phyloP scores from a whole-genome alignment of 2,797 vertebrate species.

The Lutjanus argentimaculatus region DNA sequence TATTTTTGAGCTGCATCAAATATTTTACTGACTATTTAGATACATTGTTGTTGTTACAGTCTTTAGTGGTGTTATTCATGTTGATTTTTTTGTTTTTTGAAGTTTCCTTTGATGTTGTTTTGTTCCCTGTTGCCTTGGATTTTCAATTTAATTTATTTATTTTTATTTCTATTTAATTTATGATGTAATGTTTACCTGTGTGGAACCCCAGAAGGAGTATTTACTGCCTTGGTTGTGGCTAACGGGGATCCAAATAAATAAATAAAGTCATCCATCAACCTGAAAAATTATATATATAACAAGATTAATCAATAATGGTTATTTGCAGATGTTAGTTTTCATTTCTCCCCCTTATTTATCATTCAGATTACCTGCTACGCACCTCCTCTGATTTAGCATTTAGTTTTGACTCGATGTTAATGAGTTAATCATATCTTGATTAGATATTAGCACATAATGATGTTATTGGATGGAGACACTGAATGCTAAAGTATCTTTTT shows the following conservation, averaged over 20 bases:
- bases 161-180: no score
- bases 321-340: background rate
- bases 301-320: background rate
- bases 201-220: no score
- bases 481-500: conserved; percentile 4
- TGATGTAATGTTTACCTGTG: no score
- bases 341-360: background rate
- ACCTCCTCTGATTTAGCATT: background rate
- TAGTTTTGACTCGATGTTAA: background rate
- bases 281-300: background rate
- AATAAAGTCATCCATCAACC: conserved; percentile 12
- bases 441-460: conserved; percentile 17
- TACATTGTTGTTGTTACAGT: background rate
- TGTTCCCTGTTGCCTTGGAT: no score
- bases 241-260: no score
- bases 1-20: background rate
- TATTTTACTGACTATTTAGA: background rate
- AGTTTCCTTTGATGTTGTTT: no score
- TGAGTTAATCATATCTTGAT: background rate
- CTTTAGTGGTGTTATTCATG: background rate
- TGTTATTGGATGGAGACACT: background rate
- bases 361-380: background rate
- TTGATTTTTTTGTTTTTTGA: background rate
- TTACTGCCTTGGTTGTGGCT: no score
- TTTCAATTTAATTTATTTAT: no score